Evolutionary conservation across 2,113 vertebrate species (phyloP).

Genomic region (Nyctibius bracteatus): DNA sequence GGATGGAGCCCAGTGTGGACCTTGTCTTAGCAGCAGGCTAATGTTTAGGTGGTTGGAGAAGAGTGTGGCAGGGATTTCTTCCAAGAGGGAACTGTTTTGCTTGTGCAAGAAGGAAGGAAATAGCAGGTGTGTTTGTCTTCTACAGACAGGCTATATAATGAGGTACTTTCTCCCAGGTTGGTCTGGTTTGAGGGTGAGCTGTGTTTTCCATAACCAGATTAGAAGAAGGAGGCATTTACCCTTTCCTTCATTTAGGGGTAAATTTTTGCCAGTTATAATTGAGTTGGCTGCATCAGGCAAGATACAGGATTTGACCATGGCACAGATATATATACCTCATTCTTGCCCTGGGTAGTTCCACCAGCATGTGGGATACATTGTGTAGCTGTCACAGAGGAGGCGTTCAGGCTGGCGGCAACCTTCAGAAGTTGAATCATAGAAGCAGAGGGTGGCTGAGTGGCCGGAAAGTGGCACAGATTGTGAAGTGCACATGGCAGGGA

Average conservation of each 20-base stretch:
- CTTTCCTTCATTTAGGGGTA: neutral
- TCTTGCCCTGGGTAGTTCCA: neutral
- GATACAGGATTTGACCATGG: neutral
- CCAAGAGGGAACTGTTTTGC: neutral
- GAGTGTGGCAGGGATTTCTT: neutral
- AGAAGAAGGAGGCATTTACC: neutral
- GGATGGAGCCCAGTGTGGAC: neutral
- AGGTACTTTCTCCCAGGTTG: neutral
- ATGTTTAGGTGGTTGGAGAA: neutral
- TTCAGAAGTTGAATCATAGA: conserved; percentile 25
- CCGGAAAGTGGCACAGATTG: conserved; percentile 2
- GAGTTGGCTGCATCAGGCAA: neutral
- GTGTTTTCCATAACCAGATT: neutral
- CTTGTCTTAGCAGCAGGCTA: neutral
- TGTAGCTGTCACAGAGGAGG: neutral
- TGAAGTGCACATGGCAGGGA: neutral
- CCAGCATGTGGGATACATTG: fast-evolving
- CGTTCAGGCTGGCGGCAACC: neutral
- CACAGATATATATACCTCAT: neutral
- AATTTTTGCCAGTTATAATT: neutral
- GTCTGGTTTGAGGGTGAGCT: neutral
- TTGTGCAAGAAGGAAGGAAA: neutral
- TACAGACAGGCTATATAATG: neutral
- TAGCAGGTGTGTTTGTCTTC: neutral
- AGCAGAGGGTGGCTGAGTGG: conserved; percentile 11